Base-by-base conservation (phyloP, 1,140 invertebrate species). In the Bathynomus jamesi region DNA sequence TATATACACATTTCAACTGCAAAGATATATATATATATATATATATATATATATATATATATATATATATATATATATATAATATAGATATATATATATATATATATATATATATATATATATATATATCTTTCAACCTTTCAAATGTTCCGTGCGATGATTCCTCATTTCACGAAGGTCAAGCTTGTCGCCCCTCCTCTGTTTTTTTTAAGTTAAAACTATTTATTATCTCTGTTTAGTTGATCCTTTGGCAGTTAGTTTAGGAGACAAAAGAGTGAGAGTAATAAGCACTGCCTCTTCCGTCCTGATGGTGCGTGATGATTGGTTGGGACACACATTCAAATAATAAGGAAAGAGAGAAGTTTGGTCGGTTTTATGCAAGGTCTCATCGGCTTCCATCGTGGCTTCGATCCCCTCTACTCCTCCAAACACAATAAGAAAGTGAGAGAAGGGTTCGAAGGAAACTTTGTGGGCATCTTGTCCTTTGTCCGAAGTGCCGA, bases 401-500 rank as follows among this genome's bases (percentile, higher is more conserved):
- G 93, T 92, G 63, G 87, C 86, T 84, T 99, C 96, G 31, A 99
- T 85, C 27, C 96, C 97, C 79, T 91, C 86, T 21, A 99, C 81
- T 5, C 96, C 74, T 79, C 78, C 75, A 76, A 76, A 76, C 4
- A 76, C 65, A 72, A 76, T 66, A 63, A 76, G 70, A 46, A 86
- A 84, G 83, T 92, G 93, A 77, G 89, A 88, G 76, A 90, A 95
- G 40, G 74, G 66, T 29, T 83, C 53, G 27, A 83, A 63, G n/a
- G 86, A 79, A 30, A 91, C 79, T n/a, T 89, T 82, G 79, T 94
- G 88, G 1, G 96, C 84, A 72, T 83, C 83, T 8, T 82, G 83
- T 28, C 95, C 96, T 84, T 89, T 92, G 78, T 99, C 96, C 3
- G 96, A 98, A 27, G 96, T 99, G 11, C 96, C 96, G 74, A 99